Evolutionary conservation across 2,797 vertebrate species (phyloP), one percentile per base, ranked within the genome.

Genomic region (Poecilia wingei): DNA sequence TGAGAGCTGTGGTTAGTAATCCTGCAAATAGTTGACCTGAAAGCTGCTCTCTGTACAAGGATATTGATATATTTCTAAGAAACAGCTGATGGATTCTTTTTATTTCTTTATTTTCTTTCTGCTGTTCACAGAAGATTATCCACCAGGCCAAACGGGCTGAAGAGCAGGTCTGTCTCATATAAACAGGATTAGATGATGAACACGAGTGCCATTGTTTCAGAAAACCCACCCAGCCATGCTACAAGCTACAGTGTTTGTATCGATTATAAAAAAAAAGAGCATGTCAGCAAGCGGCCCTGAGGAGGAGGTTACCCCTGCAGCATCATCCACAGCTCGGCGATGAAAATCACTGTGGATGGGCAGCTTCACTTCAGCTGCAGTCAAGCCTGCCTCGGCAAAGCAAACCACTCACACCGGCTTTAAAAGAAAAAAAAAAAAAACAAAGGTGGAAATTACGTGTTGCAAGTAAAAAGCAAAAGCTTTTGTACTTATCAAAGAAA

Each of bases 1-100:
- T 59, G 39, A 31, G 31, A 49, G 39, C 64, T 39, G 43, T 77
- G 46, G 61, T 78, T 74, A 8, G 46, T 51, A 53, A 46, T 36
- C 72, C 39, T 49, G n/a, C 20, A 74, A 84, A 83, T 59, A 73
- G 33, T 64, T 75, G 66, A 77, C 69, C 78, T 79, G 55, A 28
- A 64, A 49, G 18, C 61, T 75, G 36, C 53, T 69, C 49, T 33
- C 36, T 68, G 36, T 64, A 4, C 0, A 8, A 53, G n/a, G 46
- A 66, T 22, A 53, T 49, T 74, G 46, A 79, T 79, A n/a, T 33
- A 43, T 79, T 53, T 68, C 22, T 51, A 49, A 43, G 2, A 55
- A 45, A 74, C 36, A 16, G 10, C 2, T 79, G 51, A 53, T 25
- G 51, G 2, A 22, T 51, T 51, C 2, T 8, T 22, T 22, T 7